phyloP scores from a whole-genome alignment of 1,140 invertebrate species.

The Globodera ellingtonae region DNA sequence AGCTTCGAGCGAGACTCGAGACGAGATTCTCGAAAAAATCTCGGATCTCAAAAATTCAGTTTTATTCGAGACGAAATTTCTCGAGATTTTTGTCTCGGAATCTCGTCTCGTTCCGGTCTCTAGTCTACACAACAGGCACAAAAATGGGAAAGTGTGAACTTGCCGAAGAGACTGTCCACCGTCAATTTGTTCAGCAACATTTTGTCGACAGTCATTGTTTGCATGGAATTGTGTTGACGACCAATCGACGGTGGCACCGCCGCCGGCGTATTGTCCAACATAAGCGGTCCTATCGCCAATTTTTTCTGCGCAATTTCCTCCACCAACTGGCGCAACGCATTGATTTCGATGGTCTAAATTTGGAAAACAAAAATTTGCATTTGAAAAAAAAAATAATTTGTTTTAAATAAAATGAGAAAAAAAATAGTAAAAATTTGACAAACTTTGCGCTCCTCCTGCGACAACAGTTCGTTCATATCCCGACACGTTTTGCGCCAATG shows the following conservation, averaged over 20 bases:
- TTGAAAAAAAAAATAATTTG: background rate
- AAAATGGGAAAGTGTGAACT: constrained; percentile 19
- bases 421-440: background rate
- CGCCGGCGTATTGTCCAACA: constrained; percentile 36
- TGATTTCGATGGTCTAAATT: constrained; percentile 54
- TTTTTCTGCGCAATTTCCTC: constrained; percentile 61
- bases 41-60: too few relatives aligned
- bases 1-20: too few relatives aligned
- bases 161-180: background rate
- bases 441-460: constrained; percentile 40
- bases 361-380: background rate
- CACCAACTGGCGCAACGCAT: constrained; percentile 53
- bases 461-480: constrained; percentile 55
- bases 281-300: constrained; percentile 45
- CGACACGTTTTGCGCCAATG: constrained; percentile 62
- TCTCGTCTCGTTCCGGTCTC: too few relatives aligned
- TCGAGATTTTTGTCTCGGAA: too few relatives aligned
- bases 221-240: too few relatives aligned
- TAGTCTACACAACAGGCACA: background rate
- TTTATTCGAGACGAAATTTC: too few relatives aligned
- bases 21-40: too few relatives aligned
- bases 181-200: background rate
- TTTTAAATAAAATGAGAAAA: background rate
- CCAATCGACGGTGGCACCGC: background rate
- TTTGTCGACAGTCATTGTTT: background rate